A percentile compares a stretch with the other conserved stretches of the same genome.
phyloP scores from a whole-genome alignment of 2,797 vertebrate species.

The Sebastes matsubarae region DNA sequence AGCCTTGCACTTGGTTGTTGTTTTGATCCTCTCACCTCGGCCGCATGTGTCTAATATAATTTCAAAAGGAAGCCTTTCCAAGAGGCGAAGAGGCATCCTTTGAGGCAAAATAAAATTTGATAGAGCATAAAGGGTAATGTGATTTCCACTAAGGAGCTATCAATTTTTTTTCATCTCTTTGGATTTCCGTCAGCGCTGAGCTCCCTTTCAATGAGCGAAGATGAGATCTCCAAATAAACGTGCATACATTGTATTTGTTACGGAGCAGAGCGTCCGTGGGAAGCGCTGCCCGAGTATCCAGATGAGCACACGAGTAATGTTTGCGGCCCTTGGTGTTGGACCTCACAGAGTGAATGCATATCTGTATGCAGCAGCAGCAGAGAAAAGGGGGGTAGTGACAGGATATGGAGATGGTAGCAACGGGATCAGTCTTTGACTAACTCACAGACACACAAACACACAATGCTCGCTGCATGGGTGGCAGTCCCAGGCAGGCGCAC shows the following conservation, averaged over 20 bases:
- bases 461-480: slow-evolving; percentile 77
- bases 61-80: slow-evolving; percentile 44
- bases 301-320: slow-evolving; percentile 49
- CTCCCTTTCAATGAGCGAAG: slow-evolving; percentile 9
- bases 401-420: slow-evolving; percentile 64
- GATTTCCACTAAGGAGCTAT: slow-evolving; percentile 59
- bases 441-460: slow-evolving; percentile 60
- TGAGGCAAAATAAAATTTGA: slow-evolving; percentile 66
- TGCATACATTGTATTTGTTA: slow-evolving; percentile 1
- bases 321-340: slow-evolving; percentile 42
- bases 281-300: slow-evolving; percentile 20
- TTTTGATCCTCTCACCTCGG: slow-evolving; percentile 43
- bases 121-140: slow-evolving; percentile 58
- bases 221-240: slow-evolving; percentile 24
- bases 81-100: slow-evolving; percentile 49
- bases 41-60: slow-evolving; percentile 42
- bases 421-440: slow-evolving; percentile 61
- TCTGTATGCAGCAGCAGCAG: slow-evolving; percentile 39
- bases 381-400: slow-evolving; percentile 46
- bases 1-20: slow-evolving; percentile 36
- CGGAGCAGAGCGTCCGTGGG: slow-evolving; percentile 26
- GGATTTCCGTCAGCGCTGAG: slow-evolving; percentile 21
- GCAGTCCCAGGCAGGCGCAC: slow-evolving; percentile 47
- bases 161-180: slow-evolving; percentile 53
- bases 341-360: slow-evolving; percentile 62